Conservation (phyloP, 2,797 vertebrate genomes). For the Rhabdophis nuchalis region DNA sequence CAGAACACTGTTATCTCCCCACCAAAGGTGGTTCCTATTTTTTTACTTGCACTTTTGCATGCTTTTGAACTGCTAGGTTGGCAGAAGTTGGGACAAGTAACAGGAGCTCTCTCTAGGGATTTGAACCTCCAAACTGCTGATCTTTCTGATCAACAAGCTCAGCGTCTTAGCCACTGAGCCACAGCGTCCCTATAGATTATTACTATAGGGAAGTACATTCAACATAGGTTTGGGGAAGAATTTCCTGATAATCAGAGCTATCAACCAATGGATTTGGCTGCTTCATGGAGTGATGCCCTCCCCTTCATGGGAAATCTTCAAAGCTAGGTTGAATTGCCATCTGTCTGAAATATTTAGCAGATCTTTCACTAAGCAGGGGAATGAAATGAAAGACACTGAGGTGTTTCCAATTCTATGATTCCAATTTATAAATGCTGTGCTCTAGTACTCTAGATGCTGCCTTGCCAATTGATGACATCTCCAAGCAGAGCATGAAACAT, state of each 20-base stretch:
- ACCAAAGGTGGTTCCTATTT: no score
- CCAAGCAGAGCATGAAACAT: not conserved
- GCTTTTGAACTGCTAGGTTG: no score
- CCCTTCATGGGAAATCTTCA: not conserved
- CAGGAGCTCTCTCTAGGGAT: no score
- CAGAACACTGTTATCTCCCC: no score
- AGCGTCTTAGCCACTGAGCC: no score
- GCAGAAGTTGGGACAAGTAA: no score
- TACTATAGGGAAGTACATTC: not conserved
- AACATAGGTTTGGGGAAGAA: not conserved
- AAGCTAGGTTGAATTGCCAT: not conserved
- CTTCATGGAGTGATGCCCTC: not conserved
- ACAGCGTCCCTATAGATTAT: no score
- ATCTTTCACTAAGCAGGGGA: not conserved
- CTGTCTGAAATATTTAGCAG: not conserved
- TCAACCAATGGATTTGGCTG: not conserved
- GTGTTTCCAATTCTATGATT: not conserved
- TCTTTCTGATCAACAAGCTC: no score
- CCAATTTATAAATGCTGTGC: not conserved
- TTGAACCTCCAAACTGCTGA: no score
- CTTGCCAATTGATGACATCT: not conserved
- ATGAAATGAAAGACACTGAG: not conserved
- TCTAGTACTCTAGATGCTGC: not conserved
- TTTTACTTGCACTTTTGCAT: no score
- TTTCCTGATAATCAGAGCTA: not conserved